These are phyloP conservation scores for Eristalis pertinax DNA, from an alignment of 2,888 invertebrate species.

Conservation along the genomic window DNA sequence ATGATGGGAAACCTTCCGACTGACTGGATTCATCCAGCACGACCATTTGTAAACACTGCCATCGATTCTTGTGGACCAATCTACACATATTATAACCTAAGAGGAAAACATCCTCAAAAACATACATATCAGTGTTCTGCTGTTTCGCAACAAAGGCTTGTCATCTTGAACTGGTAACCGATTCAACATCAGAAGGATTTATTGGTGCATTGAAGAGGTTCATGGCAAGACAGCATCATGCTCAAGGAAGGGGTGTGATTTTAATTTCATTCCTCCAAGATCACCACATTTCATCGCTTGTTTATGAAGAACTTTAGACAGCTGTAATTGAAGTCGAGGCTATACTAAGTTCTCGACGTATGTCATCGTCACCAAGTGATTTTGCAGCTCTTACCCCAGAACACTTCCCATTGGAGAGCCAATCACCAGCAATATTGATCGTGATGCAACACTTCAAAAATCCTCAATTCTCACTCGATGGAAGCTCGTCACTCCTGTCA, in stretches of 20 bases:
- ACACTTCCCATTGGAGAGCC: slow-evolving; percentile 18
- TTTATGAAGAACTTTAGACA: slow-evolving; percentile 18
- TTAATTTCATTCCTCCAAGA: slow-evolving; percentile 7
- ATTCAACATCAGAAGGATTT: slow-evolving; percentile 3
- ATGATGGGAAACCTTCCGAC: no score
- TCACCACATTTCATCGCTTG: slow-evolving; percentile 15
- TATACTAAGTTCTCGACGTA: slow-evolving; percentile 20
- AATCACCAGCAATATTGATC: not conserved
- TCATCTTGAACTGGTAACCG: slow-evolving; percentile 11
- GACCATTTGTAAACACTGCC: no score
- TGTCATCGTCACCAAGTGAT: slow-evolving; percentile 6
- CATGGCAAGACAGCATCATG: slow-evolving; percentile 3
- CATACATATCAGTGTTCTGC: not conserved
- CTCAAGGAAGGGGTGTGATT: not conserved
- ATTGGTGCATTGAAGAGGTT: slow-evolving; percentile 7
- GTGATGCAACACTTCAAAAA: not conserved
- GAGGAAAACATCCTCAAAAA: slow-evolving; percentile 7
- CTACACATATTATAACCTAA: slow-evolving; percentile 3
- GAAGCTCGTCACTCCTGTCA: not conserved
- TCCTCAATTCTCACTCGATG: slow-evolving; percentile 5
- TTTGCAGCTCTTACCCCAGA: slow-evolving; percentile 23
- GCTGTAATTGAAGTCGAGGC: not conserved
- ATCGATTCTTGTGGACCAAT: not conserved
- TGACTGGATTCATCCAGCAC: no score
- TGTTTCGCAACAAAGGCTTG: not conserved